Conservation (phyloP, 2,113 vertebrate genomes). For the Leptosomus discolor region DNA sequence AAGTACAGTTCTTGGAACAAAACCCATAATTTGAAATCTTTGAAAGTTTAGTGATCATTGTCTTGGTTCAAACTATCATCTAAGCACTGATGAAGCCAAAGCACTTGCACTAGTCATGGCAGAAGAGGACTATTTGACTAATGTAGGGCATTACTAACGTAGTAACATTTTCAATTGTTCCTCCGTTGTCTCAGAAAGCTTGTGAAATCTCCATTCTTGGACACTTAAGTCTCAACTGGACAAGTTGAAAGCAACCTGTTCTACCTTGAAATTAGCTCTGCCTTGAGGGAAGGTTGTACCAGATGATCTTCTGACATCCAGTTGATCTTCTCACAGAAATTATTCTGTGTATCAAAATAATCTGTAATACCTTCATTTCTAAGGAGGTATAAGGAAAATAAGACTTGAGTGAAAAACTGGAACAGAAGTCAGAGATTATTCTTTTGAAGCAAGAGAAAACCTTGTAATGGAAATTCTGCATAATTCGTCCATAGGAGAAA, state of each 20-base stretch:
- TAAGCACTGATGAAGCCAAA: neutral
- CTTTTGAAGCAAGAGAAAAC: neutral
- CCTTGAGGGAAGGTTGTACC: neutral
- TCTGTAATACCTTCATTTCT: neutral
- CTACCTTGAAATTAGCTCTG: neutral
- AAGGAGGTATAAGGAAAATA: neutral
- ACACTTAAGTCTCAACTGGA: neutral
- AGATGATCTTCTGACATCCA: neutral
- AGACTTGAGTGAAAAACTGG: neutral
- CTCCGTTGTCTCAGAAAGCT: neutral
- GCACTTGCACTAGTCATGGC: neutral
- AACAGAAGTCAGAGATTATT: neutral
- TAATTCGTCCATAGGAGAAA: neutral
- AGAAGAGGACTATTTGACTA: neutral
- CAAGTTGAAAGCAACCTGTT: neutral
- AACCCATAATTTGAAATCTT: neutral
- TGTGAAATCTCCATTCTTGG: neutral
- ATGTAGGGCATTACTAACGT: neutral
- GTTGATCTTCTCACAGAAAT: neutral
- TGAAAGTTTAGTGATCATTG: neutral
- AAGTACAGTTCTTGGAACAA: neutral
- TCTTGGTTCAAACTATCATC: neutral
- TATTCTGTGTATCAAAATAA: neutral
- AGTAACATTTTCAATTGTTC: neutral
- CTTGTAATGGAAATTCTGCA: neutral